phyloP scores from a whole-genome alignment of 2,797 vertebrate species.

The Hypotaenidia philippensis region DNA sequence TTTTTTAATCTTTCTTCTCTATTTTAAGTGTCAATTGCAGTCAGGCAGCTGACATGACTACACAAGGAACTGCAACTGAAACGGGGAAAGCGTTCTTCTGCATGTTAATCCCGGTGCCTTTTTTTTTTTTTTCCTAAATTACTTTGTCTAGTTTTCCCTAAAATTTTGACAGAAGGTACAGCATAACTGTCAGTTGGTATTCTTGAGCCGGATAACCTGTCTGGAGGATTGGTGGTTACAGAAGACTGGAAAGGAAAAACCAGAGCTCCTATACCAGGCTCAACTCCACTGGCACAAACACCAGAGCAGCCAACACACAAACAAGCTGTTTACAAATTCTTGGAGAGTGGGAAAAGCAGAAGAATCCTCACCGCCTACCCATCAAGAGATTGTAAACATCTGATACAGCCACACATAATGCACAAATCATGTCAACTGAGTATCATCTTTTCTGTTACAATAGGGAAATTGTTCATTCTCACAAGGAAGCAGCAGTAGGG shows the following conservation, averaged over 20 bases:
- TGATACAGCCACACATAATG: neutral
- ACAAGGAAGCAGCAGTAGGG: neutral
- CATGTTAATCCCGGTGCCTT: neutral
- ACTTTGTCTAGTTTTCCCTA: neutral
- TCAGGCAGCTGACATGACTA: neutral
- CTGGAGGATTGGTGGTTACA: neutral
- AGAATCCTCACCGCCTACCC: neutral
- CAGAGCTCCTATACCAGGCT: neutral
- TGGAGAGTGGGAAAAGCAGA: neutral
- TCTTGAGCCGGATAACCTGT: neutral
- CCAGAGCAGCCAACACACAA: neutral
- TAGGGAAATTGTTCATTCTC: neutral
- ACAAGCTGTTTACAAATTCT: neutral
- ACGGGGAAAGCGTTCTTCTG: neutral
- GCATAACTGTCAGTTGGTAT: neutral
- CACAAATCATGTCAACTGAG: neutral
- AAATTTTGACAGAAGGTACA: neutral
- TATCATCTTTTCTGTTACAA: neutral
- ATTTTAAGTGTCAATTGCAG: neutral
- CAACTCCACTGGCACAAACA: neutral
- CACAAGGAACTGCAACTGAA: neutral
- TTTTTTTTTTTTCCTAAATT: too few relatives aligned
- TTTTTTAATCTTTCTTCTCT: neutral
- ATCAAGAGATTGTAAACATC: neutral
- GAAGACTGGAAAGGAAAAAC: neutral